phyloP scores from a whole-genome alignment of 37 sponge, comb jelly and placozoan species.

The Hexactinellida sp. region DNA sequence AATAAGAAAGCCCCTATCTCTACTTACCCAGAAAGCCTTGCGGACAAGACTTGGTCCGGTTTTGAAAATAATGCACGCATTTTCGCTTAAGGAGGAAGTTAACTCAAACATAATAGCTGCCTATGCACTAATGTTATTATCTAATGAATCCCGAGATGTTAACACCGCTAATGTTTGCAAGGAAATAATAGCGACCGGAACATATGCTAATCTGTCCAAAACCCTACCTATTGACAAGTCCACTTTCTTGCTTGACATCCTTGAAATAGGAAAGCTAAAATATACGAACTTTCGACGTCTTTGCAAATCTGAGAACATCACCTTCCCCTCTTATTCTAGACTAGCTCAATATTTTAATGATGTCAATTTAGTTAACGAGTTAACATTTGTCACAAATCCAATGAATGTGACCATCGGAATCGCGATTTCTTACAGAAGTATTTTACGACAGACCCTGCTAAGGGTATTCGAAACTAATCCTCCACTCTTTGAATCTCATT shows the following conservation, averaged over 20 bases:
- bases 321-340: constrained; percentile 6
- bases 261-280: constrained; percentile 14
- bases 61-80: background rate
- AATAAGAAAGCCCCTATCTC: background rate
- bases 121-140: constrained; percentile 4
- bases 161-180: background rate
- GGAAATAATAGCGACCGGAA: background rate
- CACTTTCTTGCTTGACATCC: background rate
- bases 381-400: background rate
- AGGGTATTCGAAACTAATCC: background rate
- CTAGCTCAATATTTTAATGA: background rate
- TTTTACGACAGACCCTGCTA: background rate
- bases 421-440: background rate
- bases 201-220: background rate
- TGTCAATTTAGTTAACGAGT: background rate
- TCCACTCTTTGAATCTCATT: background rate
- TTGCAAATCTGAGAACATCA: constrained; percentile 9
- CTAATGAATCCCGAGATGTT: background rate
- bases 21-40: background rate
- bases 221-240: background rate
- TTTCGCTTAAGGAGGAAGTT: background rate
- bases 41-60: constrained; percentile 7
- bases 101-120: background rate
- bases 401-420: background rate
- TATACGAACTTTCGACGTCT: background rate